Conservation (phyloP, 2,888 invertebrate genomes). For the Nudaria mundana region DNA sequence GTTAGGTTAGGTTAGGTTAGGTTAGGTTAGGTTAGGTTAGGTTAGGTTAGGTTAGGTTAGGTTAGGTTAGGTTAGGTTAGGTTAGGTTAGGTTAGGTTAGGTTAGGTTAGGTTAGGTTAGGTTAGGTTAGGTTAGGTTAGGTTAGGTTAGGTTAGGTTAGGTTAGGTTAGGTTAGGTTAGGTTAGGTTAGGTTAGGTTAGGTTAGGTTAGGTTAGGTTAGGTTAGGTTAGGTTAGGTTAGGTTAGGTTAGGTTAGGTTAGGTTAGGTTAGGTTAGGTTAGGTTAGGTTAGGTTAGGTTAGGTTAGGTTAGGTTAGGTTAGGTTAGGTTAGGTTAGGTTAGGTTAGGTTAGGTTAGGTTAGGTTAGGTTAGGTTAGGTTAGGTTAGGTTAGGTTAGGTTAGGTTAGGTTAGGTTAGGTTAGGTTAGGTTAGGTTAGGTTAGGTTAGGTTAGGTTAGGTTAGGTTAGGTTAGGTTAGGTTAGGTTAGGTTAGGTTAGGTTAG, state of each 20-base stretch:
- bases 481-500: conserved; percentile 20
- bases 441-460: conserved; percentile 23
- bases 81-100: background rate
- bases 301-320: background rate
- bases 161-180: background rate
- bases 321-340: background rate
- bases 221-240: background rate
- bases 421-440: conserved; percentile 3
- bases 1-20: background rate
- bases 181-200: background rate
- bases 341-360: background rate
- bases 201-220: background rate
- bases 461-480: conserved; percentile 22
- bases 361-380: background rate
- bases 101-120: background rate
- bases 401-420: background rate
- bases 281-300: background rate
- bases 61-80: background rate
- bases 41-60: background rate
- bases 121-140: background rate
- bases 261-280: background rate
- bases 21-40: background rate
- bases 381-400: background rate
- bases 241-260: background rate
- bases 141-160: background rate